phyloP scores from a whole-genome alignment of 1,140 invertebrate genomes.

The Apocrypta bakeri region DNA sequence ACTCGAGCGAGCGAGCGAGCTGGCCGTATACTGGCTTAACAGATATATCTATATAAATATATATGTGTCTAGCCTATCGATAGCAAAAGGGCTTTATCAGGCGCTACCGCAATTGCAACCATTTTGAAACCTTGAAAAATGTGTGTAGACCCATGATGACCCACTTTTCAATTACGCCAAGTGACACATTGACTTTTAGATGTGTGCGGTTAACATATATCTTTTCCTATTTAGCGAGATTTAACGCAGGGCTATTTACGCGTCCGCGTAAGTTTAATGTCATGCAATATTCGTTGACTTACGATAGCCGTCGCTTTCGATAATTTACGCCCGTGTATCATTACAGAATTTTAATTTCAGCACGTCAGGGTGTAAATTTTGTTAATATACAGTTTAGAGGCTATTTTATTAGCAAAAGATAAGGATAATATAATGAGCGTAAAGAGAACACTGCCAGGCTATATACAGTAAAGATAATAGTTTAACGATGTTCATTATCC shows the following conservation, averaged over 20 bases:
- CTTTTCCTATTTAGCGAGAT: too few relatives aligned
- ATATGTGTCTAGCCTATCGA: not conserved
- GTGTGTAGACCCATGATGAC: not conserved
- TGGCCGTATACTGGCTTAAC: not conserved
- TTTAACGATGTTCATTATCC: not conserved
- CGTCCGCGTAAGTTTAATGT: too few relatives aligned
- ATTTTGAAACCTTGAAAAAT: not conserved
- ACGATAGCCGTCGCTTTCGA: too few relatives aligned
- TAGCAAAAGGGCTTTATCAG: not conserved
- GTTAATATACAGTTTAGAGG: too few relatives aligned
- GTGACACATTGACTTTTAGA: too few relatives aligned
- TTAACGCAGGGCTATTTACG: too few relatives aligned
- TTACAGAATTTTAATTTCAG: too few relatives aligned
- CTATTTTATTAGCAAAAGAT: too few relatives aligned
- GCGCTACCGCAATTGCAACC: not conserved
- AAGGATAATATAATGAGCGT: not conserved
- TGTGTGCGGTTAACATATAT: too few relatives aligned
- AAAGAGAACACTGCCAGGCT: not conserved
- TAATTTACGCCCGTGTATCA: too few relatives aligned
- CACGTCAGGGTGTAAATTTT: too few relatives aligned
- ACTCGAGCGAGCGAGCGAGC: slow-evolving; percentile 5
- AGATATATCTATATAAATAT: not conserved
- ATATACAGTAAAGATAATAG: not conserved
- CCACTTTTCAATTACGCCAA: not conserved
- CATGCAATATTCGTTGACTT: too few relatives aligned